These are phyloP conservation scores for Exaiptasia diaphana DNA, from an alignment of 64 coral and sea anemone genomes.

Conservation along the genomic window DNA sequence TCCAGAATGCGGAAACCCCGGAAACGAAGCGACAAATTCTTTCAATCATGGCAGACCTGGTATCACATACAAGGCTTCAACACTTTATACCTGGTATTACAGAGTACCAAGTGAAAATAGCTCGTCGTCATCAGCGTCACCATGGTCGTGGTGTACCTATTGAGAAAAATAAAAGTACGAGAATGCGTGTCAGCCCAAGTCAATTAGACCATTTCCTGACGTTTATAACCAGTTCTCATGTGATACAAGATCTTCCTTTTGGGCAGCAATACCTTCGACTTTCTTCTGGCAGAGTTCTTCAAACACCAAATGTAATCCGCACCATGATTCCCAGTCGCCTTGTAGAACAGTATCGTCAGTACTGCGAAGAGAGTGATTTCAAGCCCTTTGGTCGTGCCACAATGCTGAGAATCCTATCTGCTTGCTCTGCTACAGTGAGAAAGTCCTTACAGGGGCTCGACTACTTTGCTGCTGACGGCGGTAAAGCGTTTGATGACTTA, in stretches of 20 bases:
- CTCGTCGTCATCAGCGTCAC: neutral
- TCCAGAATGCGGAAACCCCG: neutral
- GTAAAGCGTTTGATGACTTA: slow-evolving; percentile 30
- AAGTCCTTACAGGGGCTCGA: slow-evolving; percentile 19
- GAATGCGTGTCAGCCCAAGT: neutral
- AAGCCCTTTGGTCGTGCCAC: slow-evolving; percentile 20
- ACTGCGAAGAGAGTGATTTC: slow-evolving; percentile 14
- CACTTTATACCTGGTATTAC: slow-evolving; percentile 4
- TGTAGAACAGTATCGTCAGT: slow-evolving; percentile 24
- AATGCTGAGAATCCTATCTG: slow-evolving; percentile 6
- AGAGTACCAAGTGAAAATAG: neutral
- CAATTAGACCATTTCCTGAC: slow-evolving; percentile 35
- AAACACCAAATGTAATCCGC: slow-evolving; percentile 44
- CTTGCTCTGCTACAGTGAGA: neutral
- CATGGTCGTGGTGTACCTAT: slow-evolving; percentile 14
- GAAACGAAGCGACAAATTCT: slow-evolving; percentile 15
- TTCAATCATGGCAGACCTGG: slow-evolving; percentile 8
- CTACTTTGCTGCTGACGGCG: slow-evolving; percentile 3
- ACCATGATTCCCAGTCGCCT: slow-evolving; percentile 23
- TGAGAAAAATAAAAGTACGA: neutral
- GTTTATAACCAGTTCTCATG: slow-evolving; percentile 21
- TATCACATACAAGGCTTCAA: neutral
- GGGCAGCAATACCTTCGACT: slow-evolving; percentile 38
- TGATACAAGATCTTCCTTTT: slow-evolving; percentile 35
- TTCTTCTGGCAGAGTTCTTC: slow-evolving; percentile 24